Percentiles rank a stretch among this genome's conserved stretches.
These are phyloP conservation scores for Chrysomela aeneicollis DNA, from an alignment of 2,888 invertebrate genomes.

Conservation along the genomic window DNA sequence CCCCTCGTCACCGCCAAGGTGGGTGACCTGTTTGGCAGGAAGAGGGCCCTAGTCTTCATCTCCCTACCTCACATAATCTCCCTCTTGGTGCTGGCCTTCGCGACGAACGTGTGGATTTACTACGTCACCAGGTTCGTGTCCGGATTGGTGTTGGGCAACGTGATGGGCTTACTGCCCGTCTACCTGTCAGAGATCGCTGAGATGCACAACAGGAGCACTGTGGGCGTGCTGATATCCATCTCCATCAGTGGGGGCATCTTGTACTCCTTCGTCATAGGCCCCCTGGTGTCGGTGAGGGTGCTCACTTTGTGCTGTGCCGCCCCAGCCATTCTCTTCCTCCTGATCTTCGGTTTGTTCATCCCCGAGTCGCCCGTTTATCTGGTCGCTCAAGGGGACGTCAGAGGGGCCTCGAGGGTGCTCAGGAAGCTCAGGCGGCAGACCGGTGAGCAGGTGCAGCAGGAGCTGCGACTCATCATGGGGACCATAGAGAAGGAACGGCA, in stretches of 20 bases:
- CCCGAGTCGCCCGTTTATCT: conserved; percentile 49
- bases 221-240: conserved; percentile 73
- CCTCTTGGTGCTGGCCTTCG: conserved; percentile 32
- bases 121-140: conserved; percentile 67
- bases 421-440: conserved; percentile 59
- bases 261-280: conserved; percentile 74
- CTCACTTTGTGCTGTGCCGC: conserved; percentile 42
- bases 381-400: conserved; percentile 61
- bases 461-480: conserved; percentile 27
- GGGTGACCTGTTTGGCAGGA: conserved; percentile 64
- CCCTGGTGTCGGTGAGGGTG: conserved; percentile 52
- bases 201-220: conserved; percentile 77
- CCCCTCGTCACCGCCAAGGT: conserved; percentile 33
- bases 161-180: conserved; percentile 80
- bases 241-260: conserved; percentile 74
- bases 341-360: conserved; percentile 37
- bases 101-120: conserved; percentile 30
- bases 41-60: conserved; percentile 69
- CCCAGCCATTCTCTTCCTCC: conserved; percentile 43
- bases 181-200: conserved; percentile 87
- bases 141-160: conserved; percentile 72
- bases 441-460: conserved; percentile 29
- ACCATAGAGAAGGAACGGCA: conserved; percentile 27
- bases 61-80: conserved; percentile 70
- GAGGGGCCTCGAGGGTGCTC: conserved; percentile 68